Evolutionary conservation across 2,797 vertebrate genomes (phyloP).

Genomic region (Sebastes paucispinis): DNA sequence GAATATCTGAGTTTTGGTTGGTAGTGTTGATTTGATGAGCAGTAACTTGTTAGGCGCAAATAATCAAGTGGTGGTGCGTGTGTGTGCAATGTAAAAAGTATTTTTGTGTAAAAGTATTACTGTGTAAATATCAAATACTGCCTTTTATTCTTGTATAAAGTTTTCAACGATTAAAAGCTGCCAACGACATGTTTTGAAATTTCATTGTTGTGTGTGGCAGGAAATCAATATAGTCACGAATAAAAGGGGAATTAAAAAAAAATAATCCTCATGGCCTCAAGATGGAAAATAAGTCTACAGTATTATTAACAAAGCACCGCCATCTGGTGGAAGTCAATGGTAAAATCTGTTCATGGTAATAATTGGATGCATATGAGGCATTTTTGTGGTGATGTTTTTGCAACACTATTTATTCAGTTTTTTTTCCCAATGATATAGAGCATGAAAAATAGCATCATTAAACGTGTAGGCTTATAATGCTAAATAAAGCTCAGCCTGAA

Average conservation of each 20-base stretch:
- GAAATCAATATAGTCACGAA: not conserved
- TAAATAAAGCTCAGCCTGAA: not conserved
- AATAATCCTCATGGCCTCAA: not conserved
- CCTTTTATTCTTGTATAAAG: conserved; percentile 77
- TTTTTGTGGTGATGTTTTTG: not conserved
- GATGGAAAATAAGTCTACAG: not conserved
- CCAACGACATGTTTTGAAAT: conserved; percentile 10
- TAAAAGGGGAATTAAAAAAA: not conserved
- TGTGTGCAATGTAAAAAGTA: conserved; percentile 61
- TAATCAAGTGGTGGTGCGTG: conserved; percentile 43
- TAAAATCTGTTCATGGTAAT: not conserved
- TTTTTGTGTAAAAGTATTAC: conserved; percentile 58
- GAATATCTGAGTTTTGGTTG: conserved; percentile 37
- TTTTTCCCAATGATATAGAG: not conserved
- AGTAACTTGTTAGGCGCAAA: conserved; percentile 35
- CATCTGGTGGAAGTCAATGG: conserved; percentile 22
- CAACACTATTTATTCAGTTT: not conserved
- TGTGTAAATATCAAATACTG: conserved; percentile 81
- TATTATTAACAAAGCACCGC: not conserved
- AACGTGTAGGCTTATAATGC: too few relatives aligned
- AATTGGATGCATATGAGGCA: not conserved
- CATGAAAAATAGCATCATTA: not conserved
- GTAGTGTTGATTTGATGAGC: conserved; percentile 33
- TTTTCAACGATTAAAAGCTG: conserved; percentile 61
- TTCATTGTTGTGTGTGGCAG: not conserved